phyloP scores from a whole-genome alignment of 2,797 vertebrate genomes.

The Amphiprion clarkii region DNA sequence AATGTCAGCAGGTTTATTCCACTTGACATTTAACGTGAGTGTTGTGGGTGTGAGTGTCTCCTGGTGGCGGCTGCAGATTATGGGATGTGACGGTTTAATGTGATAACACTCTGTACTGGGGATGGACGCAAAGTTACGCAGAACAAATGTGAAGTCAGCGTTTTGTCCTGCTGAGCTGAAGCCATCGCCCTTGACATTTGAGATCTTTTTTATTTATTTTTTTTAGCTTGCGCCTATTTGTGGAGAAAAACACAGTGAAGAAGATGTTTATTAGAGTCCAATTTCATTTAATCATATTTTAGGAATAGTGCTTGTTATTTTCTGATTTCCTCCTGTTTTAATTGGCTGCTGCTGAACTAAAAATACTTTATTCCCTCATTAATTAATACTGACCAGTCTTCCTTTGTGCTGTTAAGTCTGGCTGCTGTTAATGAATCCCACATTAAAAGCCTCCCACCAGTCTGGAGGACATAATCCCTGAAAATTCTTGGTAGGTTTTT shows the following conservation, averaged over 20 bases:
- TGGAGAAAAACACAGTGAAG: background rate
- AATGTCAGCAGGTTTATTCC: constrained; percentile 37
- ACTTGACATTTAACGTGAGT: constrained; percentile 33
- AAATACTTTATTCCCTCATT: no score
- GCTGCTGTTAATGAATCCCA: no score
- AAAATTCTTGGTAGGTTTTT: no score
- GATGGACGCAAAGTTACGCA: background rate
- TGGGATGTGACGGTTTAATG: constrained; percentile 2
- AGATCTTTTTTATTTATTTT: background rate
- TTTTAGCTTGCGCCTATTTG: background rate
- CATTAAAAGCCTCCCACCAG: no score
- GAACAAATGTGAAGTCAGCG: constrained; percentile 10
- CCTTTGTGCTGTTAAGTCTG: no score
- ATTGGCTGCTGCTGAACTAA: no score
- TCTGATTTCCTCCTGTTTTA: no score
- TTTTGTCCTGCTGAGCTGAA: background rate
- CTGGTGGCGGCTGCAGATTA: background rate
- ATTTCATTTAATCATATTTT: no score
- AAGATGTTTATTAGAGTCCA: background rate
- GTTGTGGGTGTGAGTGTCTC: constrained; percentile 1
- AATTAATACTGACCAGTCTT: no score
- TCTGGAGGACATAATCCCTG: no score
- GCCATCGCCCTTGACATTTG: background rate
- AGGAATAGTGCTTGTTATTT: no score
- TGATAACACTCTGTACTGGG: background rate